Percentiles rank a stretch among this genome's conserved stretches.
Evolutionary conservation across 1,140 invertebrate genomes (phyloP).

Genomic region (Holcopasites calliopsidis): DNA sequence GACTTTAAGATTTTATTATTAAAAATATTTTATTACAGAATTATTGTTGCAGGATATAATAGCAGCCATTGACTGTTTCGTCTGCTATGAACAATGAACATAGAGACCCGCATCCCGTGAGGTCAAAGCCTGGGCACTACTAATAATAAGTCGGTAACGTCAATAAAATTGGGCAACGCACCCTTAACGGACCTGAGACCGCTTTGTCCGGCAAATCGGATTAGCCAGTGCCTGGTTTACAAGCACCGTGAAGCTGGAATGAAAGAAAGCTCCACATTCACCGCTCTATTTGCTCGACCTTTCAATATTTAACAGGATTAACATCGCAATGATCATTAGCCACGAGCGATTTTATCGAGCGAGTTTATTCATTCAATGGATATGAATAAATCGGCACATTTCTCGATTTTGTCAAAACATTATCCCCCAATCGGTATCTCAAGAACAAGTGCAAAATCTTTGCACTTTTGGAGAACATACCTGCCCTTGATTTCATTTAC

Average conservation of each 20-base stretch:
- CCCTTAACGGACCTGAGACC: not conserved
- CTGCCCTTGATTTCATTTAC: no score
- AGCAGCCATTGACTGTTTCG: not conserved
- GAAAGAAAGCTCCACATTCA: not conserved
- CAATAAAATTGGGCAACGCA: constrained; percentile 9
- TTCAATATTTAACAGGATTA: constrained; percentile 22
- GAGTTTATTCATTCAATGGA: not conserved
- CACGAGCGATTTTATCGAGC: no score
- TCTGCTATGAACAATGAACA: not conserved
- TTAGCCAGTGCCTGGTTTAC: constrained; percentile 9
- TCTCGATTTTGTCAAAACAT: not conserved
- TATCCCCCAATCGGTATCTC: no score
- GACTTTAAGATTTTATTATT: no score
- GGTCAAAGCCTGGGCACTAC: not conserved
- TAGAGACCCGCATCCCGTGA: no score
- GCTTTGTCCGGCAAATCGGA: constrained; percentile 17
- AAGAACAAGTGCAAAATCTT: no score
- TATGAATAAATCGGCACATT: not conserved
- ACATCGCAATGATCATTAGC: not conserved
- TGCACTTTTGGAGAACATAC: no score
- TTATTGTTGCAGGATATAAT: no score
- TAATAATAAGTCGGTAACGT: not conserved
- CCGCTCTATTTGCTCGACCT: not conserved
- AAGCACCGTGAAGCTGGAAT: not conserved
- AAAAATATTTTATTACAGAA: no score